A percentile compares a stretch with the other conserved stretches of the same genome.
Conservation (phyloP, 2,113 vertebrate genomes). For the Muntiacus reevesi region DNA sequence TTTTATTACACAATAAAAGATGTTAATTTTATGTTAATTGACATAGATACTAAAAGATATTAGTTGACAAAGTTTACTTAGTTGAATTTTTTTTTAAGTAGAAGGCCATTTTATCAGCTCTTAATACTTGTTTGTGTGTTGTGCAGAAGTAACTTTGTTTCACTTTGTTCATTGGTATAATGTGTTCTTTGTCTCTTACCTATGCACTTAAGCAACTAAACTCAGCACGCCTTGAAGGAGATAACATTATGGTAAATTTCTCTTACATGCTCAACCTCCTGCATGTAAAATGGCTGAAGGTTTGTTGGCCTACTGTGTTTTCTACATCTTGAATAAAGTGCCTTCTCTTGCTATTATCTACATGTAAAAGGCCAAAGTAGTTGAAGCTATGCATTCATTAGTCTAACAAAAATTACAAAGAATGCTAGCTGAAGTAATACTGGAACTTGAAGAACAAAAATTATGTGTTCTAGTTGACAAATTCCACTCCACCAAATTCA, state of each 20-base stretch:
- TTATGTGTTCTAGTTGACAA: not conserved
- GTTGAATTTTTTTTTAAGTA: not conserved
- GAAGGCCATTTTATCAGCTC: not conserved
- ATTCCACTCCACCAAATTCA: constrained; percentile 27
- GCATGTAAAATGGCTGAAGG: constrained; percentile 94
- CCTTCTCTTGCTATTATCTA: constrained; percentile 84
- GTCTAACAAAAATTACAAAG: not conserved
- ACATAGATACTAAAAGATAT: not conserved
- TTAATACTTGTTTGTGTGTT: constrained; percentile 40
- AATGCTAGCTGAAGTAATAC: not conserved
- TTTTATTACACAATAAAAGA: not conserved
- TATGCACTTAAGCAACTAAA: constrained; percentile 86
- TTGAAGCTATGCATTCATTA: not conserved
- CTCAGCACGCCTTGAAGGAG: constrained; percentile 84
- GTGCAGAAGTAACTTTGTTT: constrained; percentile 60
- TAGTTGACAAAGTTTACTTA: not conserved
- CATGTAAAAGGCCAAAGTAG: constrained; percentile 31
- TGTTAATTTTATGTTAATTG: not conserved
- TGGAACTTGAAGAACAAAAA: constrained; percentile 32
- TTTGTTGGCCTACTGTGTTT: constrained; percentile 89
- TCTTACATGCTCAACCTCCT: constrained; percentile 92
- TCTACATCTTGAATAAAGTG: constrained; percentile 81
- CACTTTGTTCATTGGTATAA: constrained; percentile 74
- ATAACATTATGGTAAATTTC: constrained; percentile 92
- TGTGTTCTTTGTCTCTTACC: constrained; percentile 83